phyloP scores from a whole-genome alignment of 2,888 invertebrate genomes.

The Imbricaverruca yamaguchii region DNA sequence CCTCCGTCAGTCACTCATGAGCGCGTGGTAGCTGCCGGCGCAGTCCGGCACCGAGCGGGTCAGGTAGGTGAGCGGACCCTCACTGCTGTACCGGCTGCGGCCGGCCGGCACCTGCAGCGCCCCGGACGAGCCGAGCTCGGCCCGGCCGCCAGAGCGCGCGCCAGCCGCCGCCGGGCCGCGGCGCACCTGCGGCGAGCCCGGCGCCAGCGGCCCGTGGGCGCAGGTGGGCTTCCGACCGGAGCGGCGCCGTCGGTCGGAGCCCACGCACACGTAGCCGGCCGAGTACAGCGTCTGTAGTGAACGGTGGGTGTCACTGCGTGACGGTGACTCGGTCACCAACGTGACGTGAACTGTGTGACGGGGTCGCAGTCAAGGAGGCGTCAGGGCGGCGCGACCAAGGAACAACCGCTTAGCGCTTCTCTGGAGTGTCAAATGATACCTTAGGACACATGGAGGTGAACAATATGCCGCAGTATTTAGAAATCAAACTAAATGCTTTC shows the following conservation, averaged over 20 bases:
- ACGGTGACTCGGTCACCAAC: too few relatives aligned
- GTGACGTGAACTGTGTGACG: too few relatives aligned
- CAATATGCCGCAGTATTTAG: too few relatives aligned
- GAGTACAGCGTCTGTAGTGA: background rate
- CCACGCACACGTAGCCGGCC: background rate
- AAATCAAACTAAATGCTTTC: too few relatives aligned
- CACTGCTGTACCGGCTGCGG: background rate
- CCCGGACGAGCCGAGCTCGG: background rate
- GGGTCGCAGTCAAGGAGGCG: too few relatives aligned
- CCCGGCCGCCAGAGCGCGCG: background rate
- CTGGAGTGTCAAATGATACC: too few relatives aligned
- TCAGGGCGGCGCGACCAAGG: too few relatives aligned
- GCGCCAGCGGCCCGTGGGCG: background rate
- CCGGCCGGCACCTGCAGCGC: background rate
- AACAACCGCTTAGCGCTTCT: too few relatives aligned
- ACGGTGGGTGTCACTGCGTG: too few relatives aligned
- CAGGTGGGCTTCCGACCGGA: background rate
- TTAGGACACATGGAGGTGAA: too few relatives aligned
- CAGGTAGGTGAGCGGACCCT: background rate
- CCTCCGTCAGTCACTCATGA: background rate
- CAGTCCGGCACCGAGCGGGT: background rate
- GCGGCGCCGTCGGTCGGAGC: background rate
- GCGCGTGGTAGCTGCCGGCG: background rate
- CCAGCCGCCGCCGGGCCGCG: background rate
- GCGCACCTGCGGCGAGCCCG: background rate